Evolutionary conservation across 1,140 invertebrate species (phyloP), one percentile per base, ranked within the genome.

Genomic region (Heliconius himera): DNA sequence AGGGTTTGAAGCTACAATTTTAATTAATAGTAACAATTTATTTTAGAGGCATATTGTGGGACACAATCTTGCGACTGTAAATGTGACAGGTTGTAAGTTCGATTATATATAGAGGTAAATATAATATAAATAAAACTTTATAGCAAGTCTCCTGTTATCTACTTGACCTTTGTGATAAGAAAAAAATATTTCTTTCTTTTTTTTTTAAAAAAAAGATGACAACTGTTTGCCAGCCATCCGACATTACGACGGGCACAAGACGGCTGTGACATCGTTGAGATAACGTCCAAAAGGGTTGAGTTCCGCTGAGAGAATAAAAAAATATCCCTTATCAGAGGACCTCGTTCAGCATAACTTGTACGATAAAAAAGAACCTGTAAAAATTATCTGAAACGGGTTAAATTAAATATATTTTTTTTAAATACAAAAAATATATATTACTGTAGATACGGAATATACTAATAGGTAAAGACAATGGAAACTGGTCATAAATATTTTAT

Each of bases 241-340:
- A 83, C 81, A 76, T 73, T 74, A 75, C 82, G 84, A 79, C 74
- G 81, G 83, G 84, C 81, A 80, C 76, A 85, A 89, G 87, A 89
- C 89, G 87, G 87, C 88, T 78, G 86, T 89, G 87, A 89, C 89
- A 85, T 90, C 88, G 87, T 85, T 78, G 78, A 85, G 89, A 91
- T 91, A 91, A 87, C 87, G 86, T 87, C 87, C 49, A 51, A 85
- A 88, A 88, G 89, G 89, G 89, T 91, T 89, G 86, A 86, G 85
- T 88, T 85, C 84, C 86, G 89, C 78, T 72, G 81, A 82, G 85
- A 86, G 89, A 88, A 86, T 80, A 85, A 85, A 89, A 89, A 87
- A 87, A 82, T 74, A 33, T 75, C 76, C 77, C 83, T 90, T 90
- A 90, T 90, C 88, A 88, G 72, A 49, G 74, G 46, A 46, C 74